Percentiles rank a stretch among this genome's conserved stretches.
These are phyloP conservation scores for Diplodus puntazzo DNA, from an alignment of 2,797 vertebrate species.

Conservation along the genomic window DNA sequence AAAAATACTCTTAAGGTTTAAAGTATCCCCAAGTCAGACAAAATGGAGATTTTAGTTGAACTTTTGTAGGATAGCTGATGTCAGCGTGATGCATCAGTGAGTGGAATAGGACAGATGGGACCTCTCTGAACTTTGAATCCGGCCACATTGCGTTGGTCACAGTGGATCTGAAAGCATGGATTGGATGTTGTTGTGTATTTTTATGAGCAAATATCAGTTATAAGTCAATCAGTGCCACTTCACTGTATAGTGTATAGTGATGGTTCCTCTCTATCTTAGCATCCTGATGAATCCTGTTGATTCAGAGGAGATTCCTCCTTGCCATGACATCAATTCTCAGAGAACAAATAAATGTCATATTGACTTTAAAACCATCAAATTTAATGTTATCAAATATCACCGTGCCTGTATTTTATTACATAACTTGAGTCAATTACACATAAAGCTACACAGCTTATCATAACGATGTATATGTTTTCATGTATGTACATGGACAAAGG, in stretches of 20 bases:
- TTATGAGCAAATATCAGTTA: background rate
- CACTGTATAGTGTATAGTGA: background rate
- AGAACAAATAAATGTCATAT: constrained; percentile 1
- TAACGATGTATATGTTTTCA: background rate
- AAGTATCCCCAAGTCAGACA: background rate
- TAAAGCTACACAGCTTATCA: background rate
- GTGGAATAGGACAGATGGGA: constrained; percentile 11
- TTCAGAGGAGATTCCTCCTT: background rate
- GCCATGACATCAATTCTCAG: background rate
- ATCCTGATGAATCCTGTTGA: constrained; percentile 4
- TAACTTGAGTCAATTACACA: background rate
- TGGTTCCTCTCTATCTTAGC: background rate
- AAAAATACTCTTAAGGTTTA: background rate
- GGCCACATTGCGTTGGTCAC: background rate
- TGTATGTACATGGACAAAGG: no score
- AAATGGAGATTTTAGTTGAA: background rate
- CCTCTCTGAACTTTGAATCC: constrained; percentile 1
- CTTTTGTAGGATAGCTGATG: background rate
- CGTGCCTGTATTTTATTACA: background rate
- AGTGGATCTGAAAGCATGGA: background rate
- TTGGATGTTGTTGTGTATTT: background rate
- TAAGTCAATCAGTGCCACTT: background rate
- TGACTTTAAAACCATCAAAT: background rate
- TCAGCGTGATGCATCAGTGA: constrained; percentile 1
- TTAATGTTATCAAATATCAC: background rate